Conservation (phyloP, 2,797 vertebrate genomes). For the Merluccius polli region DNA sequence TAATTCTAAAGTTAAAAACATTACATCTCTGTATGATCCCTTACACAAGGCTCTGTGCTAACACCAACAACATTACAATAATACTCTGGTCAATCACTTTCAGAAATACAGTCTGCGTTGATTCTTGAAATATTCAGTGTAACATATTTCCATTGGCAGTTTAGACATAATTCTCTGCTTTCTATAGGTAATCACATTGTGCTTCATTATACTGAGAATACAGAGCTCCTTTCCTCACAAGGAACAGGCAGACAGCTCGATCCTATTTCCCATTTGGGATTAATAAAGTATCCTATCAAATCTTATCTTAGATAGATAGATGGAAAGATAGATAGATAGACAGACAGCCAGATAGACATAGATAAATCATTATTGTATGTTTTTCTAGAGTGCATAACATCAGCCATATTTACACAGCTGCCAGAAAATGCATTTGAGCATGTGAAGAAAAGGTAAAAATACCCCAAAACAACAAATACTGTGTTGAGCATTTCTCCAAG, state of each 20-base stretch:
- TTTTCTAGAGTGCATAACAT: neutral
- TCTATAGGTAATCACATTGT: conserved; percentile 31
- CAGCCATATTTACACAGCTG: conserved; percentile 29
- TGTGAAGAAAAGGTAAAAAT: neutral
- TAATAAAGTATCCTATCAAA: neutral
- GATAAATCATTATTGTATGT: neutral
- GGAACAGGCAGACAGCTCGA: conserved; percentile 19
- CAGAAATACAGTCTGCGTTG: conserved; percentile 20
- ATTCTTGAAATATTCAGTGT: conserved; percentile 26
- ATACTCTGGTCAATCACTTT: conserved; percentile 37
- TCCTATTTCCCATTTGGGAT: conserved; percentile 8
- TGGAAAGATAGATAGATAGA: conserved; percentile 25
- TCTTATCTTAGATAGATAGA: conserved; percentile 12
- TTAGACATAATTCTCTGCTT: conserved; percentile 4
- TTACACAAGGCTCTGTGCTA: conserved; percentile 16
- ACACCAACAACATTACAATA: conserved; percentile 12
- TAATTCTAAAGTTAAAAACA: conserved; percentile 17
- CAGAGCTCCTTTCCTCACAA: neutral
- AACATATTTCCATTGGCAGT: conserved; percentile 5
- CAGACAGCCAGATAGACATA: conserved; percentile 12
- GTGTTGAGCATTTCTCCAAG: too few relatives aligned
- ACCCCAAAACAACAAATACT: neutral
- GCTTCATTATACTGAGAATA: conserved; percentile 13
- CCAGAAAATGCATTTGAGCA: conserved; percentile 21
- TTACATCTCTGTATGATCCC: conserved; percentile 16